These are phyloP conservation scores for Globicephala melas DNA, from an alignment of 2,113 vertebrate genomes.

Conservation along the genomic window DNA sequence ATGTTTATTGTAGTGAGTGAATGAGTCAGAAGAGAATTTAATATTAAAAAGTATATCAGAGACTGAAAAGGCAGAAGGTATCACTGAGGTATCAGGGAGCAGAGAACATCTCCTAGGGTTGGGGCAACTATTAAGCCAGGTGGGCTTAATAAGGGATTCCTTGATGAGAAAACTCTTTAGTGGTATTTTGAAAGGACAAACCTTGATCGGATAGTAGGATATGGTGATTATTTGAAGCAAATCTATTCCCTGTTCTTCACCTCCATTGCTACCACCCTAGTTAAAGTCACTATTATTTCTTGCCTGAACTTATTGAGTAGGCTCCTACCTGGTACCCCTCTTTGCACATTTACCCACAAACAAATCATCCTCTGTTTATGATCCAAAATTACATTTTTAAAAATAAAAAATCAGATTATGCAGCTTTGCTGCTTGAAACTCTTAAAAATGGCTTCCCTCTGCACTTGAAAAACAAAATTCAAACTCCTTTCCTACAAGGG, in stretches of 20 bases:
- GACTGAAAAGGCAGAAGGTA: background rate
- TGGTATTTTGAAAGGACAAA: background rate
- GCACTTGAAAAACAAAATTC: background rate
- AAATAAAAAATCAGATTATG: background rate
- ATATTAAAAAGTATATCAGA: background rate
- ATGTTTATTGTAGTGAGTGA: background rate
- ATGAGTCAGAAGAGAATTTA: conserved; percentile 5
- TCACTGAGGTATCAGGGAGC: background rate
- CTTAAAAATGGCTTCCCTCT: background rate
- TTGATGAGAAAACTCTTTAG: background rate
- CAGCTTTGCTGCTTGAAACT: background rate
- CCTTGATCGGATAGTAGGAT: background rate
- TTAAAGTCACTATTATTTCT: background rate
- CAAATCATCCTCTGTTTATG: background rate
- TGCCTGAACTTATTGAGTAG: background rate
- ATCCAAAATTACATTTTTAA: background rate
- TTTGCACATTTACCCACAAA: background rate
- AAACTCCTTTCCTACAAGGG: background rate
- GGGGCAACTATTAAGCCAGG: background rate
- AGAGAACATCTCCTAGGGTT: background rate
- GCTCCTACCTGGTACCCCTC: background rate
- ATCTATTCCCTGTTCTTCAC: background rate
- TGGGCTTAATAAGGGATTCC: background rate
- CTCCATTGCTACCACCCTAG: background rate
- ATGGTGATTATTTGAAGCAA: background rate